These are phyloP conservation scores for Synergus umbraculus DNA, from an alignment of 2,888 invertebrate genomes.

Conservation along the genomic window DNA sequence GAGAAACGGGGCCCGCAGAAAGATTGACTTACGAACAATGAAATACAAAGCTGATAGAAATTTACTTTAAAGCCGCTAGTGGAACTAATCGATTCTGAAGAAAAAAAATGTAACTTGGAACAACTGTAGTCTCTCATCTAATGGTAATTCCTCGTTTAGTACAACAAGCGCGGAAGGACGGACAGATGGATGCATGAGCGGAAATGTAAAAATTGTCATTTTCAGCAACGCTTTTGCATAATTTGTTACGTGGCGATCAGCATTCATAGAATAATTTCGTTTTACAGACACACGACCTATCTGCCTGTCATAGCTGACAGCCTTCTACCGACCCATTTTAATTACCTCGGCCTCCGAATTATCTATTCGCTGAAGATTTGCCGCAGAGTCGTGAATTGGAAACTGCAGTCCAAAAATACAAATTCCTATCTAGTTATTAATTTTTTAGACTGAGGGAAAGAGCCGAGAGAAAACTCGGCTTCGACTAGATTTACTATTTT, in stretches of 20 bases:
- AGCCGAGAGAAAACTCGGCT: background rate
- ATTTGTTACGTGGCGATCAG: conserved; percentile 66
- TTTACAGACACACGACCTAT: conserved; percentile 65
- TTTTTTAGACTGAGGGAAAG: background rate
- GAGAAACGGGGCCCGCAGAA: conserved; percentile 11
- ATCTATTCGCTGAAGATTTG: conserved; percentile 55
- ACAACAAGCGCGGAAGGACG: conserved; percentile 10
- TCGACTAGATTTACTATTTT: background rate
- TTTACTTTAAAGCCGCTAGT: conserved; percentile 15
- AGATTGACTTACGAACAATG: conserved; percentile 35
- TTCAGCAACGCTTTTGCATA: conserved; percentile 68
- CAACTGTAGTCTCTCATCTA: conserved; percentile 53
- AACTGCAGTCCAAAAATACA: conserved; percentile 8
- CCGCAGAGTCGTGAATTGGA: conserved; percentile 18
- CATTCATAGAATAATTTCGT: conserved; percentile 74
- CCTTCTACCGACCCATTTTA: conserved; percentile 66
- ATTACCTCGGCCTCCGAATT: conserved; percentile 68
- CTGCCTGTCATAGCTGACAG: conserved; percentile 68
- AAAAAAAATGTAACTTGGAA: conserved; percentile 45
- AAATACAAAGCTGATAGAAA: conserved; percentile 31
- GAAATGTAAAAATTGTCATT: conserved; percentile 69
- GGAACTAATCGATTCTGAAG: conserved; percentile 13
- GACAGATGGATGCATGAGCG: conserved; percentile 42
- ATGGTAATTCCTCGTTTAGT: conserved; percentile 71
- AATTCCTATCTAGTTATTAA: conserved; percentile 25